Evolutionary conservation across 2,888 invertebrate species (phyloP).

Genomic region (Plagiodera versicolora): DNA sequence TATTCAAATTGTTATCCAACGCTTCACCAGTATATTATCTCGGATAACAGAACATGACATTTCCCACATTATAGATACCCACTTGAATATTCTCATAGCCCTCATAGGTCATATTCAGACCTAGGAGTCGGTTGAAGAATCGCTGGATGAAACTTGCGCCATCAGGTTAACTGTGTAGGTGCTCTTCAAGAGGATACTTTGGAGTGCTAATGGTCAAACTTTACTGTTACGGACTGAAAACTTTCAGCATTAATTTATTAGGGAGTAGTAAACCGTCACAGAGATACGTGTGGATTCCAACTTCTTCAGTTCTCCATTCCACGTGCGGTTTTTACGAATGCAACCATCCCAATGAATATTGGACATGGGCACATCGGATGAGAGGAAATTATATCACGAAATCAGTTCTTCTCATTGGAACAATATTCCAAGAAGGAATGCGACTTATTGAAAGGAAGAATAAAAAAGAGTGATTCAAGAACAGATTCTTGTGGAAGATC

Average conservation of each 20-base stretch:
- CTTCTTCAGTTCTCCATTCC: conserved; percentile 11
- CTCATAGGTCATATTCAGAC: background rate
- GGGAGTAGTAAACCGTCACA: conserved; percentile 34
- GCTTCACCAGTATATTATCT: background rate
- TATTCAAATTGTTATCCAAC: background rate
- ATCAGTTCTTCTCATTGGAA: too few relatives aligned
- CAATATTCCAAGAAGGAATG: too few relatives aligned
- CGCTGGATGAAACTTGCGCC: conserved; percentile 34
- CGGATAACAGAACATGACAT: background rate
- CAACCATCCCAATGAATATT: too few relatives aligned
- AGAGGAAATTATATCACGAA: too few relatives aligned
- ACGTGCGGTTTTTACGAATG: too few relatives aligned
- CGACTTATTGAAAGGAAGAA: too few relatives aligned
- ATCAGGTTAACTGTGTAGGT: conserved; percentile 25
- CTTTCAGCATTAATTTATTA: conserved; percentile 50
- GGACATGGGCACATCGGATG: too few relatives aligned
- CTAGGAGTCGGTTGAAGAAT: conserved; percentile 23
- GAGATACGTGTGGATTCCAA: conserved; percentile 17
- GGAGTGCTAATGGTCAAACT: conserved; percentile 47
- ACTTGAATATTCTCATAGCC: background rate
- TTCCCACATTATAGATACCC: background rate
- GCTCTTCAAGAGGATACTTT: conserved; percentile 41
- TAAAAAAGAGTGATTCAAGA: too few relatives aligned
- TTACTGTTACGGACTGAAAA: conserved; percentile 46
- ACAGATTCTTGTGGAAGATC: too few relatives aligned